These are phyloP conservation scores for Naso thynnoides DNA, from an alignment of 2,797 vertebrate genomes.

Conservation along the genomic window DNA sequence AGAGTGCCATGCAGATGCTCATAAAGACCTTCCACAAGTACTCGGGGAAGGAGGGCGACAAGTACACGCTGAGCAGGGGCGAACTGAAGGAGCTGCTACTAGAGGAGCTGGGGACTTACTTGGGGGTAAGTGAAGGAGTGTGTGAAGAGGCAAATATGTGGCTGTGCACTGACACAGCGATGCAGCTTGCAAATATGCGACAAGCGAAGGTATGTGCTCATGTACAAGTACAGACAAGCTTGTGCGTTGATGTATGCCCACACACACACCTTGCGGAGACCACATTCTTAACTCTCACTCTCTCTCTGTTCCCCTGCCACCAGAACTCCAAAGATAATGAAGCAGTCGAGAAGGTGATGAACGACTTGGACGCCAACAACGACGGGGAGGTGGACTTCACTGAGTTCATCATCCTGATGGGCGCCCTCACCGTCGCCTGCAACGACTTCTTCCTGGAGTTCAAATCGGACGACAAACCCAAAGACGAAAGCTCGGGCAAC, in stretches of 20 bases:
- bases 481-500: slow-evolving; percentile 78
- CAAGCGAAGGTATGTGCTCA: slow-evolving; percentile 56
- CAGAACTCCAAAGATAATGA: slow-evolving; percentile 87
- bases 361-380: slow-evolving; percentile 87
- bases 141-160: slow-evolving; percentile 35
- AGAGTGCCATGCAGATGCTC: slow-evolving; percentile 89
- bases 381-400: slow-evolving; percentile 90
- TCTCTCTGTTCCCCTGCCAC: slow-evolving; percentile 7
- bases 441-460: slow-evolving; percentile 91
- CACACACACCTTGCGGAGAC: slow-evolving; percentile 16
- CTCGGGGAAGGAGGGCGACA: slow-evolving; percentile 87
- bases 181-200: slow-evolving; percentile 51
- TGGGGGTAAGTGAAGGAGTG: slow-evolving; percentile 80
- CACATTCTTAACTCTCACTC: slow-evolving; percentile 39
- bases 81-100: slow-evolving; percentile 86
- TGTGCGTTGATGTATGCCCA: slow-evolving; percentile 42
- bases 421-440: slow-evolving; percentile 96
- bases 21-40: slow-evolving; percentile 90
- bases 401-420: slow-evolving; percentile 93
- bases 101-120: slow-evolving; percentile 87
- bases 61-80: slow-evolving; percentile 84
- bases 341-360: slow-evolving; percentile 88
- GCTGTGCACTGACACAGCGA: slow-evolving; percentile 27
- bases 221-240: slow-evolving; percentile 69
- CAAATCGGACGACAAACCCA: slow-evolving; percentile 91